These are phyloP conservation scores for Anolis sagrei DNA, from an alignment of 2,113 vertebrate species.

Conservation along the genomic window DNA sequence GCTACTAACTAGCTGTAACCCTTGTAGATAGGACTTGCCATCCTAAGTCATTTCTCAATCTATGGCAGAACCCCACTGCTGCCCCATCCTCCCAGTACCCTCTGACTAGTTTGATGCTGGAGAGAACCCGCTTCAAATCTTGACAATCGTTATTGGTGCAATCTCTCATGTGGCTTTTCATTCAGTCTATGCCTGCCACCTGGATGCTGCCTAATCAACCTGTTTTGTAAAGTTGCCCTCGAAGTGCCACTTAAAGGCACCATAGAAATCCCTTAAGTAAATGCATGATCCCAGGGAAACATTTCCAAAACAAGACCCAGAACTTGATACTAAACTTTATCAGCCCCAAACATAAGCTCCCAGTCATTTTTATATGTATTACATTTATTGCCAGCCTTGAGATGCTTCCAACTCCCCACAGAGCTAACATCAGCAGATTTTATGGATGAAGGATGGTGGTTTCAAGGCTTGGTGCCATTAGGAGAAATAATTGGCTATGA, in stretches of 20 bases:
- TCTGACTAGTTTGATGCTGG: no score
- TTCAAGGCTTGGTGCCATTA: conserved; percentile 56
- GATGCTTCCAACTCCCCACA: not conserved
- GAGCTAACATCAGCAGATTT: not conserved
- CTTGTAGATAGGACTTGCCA: no score
- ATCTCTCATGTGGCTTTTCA: no score
- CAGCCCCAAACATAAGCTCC: not conserved
- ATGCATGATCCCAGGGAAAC: not conserved
- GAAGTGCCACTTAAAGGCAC: not conserved
- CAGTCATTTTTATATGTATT: not conserved
- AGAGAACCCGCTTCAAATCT: no score
- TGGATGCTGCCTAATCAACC: no score
- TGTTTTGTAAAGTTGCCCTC: not conserved
- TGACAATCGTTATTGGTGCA: no score
- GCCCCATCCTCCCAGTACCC: no score
- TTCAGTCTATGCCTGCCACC: no score
- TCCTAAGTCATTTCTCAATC: no score
- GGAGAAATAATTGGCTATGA: conserved; percentile 50
- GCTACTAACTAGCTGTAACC: no score
- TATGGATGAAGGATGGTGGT: conserved; percentile 14
- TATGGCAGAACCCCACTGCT: no score
- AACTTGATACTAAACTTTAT: not conserved
- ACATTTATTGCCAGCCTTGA: accelerated
- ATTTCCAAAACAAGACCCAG: not conserved
- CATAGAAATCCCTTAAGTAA: not conserved